A percentile compares a stretch with the other conserved stretches of the same genome.
These are phyloP conservation scores for Sesia bembeciformis DNA, from an alignment of 2,888 invertebrate species.

Conservation along the genomic window DNA sequence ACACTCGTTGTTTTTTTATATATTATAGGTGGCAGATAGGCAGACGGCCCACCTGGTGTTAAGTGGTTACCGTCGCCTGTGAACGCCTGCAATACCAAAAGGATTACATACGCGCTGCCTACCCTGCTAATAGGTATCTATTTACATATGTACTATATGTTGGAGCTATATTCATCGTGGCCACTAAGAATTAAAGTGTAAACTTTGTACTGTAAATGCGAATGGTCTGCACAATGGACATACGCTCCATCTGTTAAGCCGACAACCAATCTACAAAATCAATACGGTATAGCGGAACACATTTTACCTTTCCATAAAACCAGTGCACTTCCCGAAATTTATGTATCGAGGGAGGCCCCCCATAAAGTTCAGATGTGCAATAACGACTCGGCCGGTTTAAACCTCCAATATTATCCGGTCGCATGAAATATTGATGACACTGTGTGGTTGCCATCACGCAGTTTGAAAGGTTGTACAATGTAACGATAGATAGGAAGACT, in stretches of 20 bases:
- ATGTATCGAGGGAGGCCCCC: constrained; percentile 61
- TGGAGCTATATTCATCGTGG: no score
- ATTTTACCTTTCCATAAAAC: constrained; percentile 55
- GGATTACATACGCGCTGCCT: no score
- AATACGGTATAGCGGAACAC: constrained; percentile 50
- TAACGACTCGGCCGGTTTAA: constrained; percentile 62
- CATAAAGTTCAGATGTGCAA: constrained; percentile 66
- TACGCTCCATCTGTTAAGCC: constrained; percentile 25
- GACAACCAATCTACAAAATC: constrained; percentile 47
- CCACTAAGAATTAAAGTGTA: not conserved
- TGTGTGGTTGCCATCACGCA: constrained; percentile 8
- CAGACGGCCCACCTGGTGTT: no score
- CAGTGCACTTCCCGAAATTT: constrained; percentile 62
- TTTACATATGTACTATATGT: no score
- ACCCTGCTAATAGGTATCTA: no score
- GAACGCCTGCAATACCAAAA: no score
- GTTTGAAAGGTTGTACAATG: not conserved
- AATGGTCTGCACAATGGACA: not conserved
- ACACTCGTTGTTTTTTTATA: no score
- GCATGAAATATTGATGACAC: constrained; percentile 62
- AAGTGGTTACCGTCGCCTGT: no score
- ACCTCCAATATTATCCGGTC: constrained; percentile 49
- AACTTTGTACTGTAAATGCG: not conserved
- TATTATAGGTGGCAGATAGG: no score
- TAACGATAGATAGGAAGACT: no score